These are phyloP conservation scores for Carassius auratus DNA, from an alignment of 2,113 vertebrate genomes.

Conservation along the genomic window DNA sequence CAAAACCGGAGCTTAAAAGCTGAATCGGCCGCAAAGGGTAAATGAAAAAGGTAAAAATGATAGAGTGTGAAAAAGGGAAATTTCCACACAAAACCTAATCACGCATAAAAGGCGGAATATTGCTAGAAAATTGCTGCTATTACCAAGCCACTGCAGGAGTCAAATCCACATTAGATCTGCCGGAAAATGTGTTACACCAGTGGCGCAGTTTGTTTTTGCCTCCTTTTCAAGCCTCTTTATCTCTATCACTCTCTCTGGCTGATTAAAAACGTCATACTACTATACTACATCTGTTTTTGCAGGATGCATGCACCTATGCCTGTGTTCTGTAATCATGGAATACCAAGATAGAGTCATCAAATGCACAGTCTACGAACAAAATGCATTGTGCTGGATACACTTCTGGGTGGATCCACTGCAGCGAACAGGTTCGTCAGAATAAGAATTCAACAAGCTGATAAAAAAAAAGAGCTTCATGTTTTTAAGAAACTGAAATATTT, in stretches of 20 bases:
- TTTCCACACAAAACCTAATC: constrained; percentile 61
- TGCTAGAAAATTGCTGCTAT: constrained; percentile 59
- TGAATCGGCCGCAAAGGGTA: constrained; percentile 8
- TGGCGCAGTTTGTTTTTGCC: constrained; percentile 41
- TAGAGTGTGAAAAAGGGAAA: constrained; percentile 45
- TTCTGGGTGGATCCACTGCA: no score
- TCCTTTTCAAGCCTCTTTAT: constrained; percentile 38
- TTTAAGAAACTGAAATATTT: no score
- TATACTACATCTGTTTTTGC: background rate
- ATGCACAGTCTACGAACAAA: background rate
- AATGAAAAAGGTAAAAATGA: background rate
- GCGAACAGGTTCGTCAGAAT: no score
- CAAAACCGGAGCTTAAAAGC: constrained; percentile 1
- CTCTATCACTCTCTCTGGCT: background rate
- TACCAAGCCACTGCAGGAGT: constrained; percentile 42
- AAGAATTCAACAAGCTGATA: no score
- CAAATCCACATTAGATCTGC: constrained; percentile 52
- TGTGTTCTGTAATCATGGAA: background rate
- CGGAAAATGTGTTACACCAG: constrained; percentile 25
- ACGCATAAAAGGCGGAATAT: constrained; percentile 51
- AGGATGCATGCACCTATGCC: background rate
- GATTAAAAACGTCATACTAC: background rate
- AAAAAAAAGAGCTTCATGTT: no score
- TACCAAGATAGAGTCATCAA: background rate
- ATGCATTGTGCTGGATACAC: background rate